Evolutionary conservation across 2,797 vertebrate genomes (phyloP).

Genomic region (Spondyliosoma cantharus): DNA sequence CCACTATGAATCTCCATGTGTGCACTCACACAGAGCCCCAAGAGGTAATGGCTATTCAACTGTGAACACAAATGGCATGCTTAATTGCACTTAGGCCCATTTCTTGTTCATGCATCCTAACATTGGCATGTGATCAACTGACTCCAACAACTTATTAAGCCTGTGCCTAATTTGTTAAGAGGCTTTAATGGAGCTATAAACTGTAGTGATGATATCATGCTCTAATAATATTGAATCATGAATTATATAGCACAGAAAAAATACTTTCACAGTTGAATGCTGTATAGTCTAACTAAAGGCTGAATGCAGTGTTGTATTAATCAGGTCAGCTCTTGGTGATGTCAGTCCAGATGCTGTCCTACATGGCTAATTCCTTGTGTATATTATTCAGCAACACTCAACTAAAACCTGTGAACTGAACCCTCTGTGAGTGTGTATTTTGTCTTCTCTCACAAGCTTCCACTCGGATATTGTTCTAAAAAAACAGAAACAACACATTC

Average conservation of each 20-base stretch:
- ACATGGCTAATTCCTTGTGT: not conserved
- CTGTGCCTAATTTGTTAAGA: constrained; percentile 22
- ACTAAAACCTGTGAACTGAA: not conserved
- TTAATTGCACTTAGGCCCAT: constrained; percentile 56
- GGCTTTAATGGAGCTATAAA: constrained; percentile 23
- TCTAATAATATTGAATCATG: constrained; percentile 18
- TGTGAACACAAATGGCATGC: constrained; percentile 62
- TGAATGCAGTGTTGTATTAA: not conserved
- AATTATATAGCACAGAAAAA: not conserved
- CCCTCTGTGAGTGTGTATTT: not conserved
- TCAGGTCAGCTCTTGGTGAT: constrained; percentile 6
- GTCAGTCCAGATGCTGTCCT: constrained; percentile 18
- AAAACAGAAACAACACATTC: not conserved
- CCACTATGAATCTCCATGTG: constrained; percentile 23
- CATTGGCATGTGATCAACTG: constrained; percentile 31
- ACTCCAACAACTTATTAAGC: constrained; percentile 44
- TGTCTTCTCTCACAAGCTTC: not conserved
- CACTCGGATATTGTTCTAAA: not conserved
- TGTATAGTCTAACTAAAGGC: not conserved
- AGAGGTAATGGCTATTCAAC: constrained; percentile 56
- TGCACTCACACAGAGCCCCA: constrained; percentile 38
- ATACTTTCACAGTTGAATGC: not conserved
- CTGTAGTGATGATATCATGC: constrained; percentile 6
- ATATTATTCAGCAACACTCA: not conserved
- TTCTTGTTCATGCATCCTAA: constrained; percentile 39